phyloP scores from a whole-genome alignment of 2,113 vertebrate genomes.

The Oreochromis spilurus region DNA sequence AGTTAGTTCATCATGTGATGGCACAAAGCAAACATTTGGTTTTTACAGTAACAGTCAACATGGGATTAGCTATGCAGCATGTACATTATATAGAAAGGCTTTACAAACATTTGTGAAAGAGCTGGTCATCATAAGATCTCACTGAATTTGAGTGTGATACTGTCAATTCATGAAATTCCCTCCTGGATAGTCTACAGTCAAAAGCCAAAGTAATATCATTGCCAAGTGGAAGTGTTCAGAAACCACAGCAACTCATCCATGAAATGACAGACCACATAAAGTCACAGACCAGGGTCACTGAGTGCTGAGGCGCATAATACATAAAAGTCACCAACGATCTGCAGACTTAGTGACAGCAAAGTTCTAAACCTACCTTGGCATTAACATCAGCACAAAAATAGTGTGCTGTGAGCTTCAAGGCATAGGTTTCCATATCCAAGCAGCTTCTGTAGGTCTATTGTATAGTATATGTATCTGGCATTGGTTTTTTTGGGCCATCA shows the following conservation, averaged over 20 bases:
- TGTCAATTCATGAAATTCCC: not conserved
- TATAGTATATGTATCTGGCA: not conserved
- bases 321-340: not conserved
- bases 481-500: not conserved
- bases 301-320: not conserved
- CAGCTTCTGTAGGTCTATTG: not conserved
- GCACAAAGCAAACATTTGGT: not conserved
- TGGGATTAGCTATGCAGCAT: not conserved
- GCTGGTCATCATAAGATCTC: not conserved
- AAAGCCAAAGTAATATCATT: not conserved
- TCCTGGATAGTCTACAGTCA: not conserved
- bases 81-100: not conserved
- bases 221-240: not conserved
- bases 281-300: not conserved
- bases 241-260: not conserved
- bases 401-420: not conserved
- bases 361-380: not conserved
- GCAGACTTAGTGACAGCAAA: not conserved
- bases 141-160: not conserved
- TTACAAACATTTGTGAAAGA: not conserved
- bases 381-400: not conserved
- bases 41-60: not conserved
- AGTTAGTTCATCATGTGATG: not conserved
- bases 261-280: not conserved
- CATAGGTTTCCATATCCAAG: not conserved